Conservation (phyloP, 2,797 vertebrate species). For the Sebastes glaucus region DNA sequence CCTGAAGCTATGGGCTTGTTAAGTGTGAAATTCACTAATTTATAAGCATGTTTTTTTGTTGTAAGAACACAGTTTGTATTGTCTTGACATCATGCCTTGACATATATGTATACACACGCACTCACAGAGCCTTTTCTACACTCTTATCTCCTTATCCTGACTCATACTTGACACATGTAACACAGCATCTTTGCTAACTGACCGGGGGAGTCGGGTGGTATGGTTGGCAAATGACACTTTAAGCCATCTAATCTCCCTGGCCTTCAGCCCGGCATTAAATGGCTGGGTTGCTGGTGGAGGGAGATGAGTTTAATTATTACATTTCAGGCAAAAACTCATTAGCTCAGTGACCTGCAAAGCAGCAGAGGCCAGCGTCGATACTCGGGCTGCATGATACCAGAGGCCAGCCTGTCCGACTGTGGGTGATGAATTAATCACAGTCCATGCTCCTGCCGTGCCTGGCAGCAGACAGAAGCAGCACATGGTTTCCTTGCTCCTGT, state of each 20-base stretch:
- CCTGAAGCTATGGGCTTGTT: background rate
- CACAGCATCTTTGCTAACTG: background rate
- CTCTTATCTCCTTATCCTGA: background rate
- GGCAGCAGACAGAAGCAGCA: slow-evolving; percentile 32
- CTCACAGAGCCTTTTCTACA: background rate
- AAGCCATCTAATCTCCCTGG: slow-evolving; percentile 47
- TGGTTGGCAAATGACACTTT: slow-evolving; percentile 41
- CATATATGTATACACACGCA: background rate
- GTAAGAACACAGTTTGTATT: background rate
- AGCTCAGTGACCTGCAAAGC: slow-evolving; percentile 61
- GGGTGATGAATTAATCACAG: slow-evolving; percentile 58
- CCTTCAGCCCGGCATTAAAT: slow-evolving; percentile 54
- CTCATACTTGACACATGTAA: background rate
- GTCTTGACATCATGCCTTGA: background rate
- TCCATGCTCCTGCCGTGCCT: slow-evolving; percentile 12
- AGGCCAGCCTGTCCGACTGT: slow-evolving; percentile 28
- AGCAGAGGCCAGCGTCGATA: slow-evolving; percentile 48
- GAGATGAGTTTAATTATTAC: slow-evolving; percentile 64
- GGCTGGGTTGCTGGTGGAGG: slow-evolving; percentile 18
- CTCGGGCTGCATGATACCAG: slow-evolving; percentile 43
- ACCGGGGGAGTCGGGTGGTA: background rate
- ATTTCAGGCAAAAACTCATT: slow-evolving; percentile 64
- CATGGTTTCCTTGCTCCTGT: slow-evolving; percentile 15
- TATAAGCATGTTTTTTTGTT: background rate
- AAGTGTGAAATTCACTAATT: slow-evolving; percentile 18